Base-by-base conservation (phyloP, 2,888 invertebrate species). In the Drosophila atripex region DNA sequence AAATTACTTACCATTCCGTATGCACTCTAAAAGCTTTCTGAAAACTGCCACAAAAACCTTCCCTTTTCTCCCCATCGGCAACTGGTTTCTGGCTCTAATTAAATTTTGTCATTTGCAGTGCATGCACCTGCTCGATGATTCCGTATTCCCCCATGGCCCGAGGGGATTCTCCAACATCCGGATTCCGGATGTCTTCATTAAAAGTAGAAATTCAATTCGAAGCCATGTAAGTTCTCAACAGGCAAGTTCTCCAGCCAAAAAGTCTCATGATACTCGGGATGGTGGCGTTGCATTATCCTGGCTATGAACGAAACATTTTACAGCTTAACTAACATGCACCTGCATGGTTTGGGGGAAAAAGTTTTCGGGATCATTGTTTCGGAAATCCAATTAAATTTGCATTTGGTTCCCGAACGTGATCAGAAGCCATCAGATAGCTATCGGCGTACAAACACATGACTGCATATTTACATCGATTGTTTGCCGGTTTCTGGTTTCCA, bases 331-430 rank as follows among this genome's bases (percentile, higher is more conserved):
- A 64, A 54, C 56, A 45, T 23, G 28, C 30, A 45, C 35, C 50
- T 52, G 53, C 14, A 61, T 25, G 39, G 50, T 63, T 39, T 14
- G 39, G 16, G 43, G 64, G 32, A 50, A 49, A 43, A 73, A 52
- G 53, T 76, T 76, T 66, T 25, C 28, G 41, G 35, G 16, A 18
- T 43, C 51, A 39, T 65, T 63, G 54, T 65, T 55, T 55, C 63
- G 18, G 12, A 54, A 75, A 84, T 73, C 57, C 73, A 80, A 86
- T 86, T 77, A 80, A 71, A 63, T 60, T 71, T 65, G 54, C 61
- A 80, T 75, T 80, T 66, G 55, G 54, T 52, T 43, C 50, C 50
- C 39, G 53, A 54, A 70, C 71, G 66, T 50, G 58, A 57, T 71
- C 71, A 50, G 49, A 50, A 16, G 46, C 45, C 23, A 61, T 39